Base-by-base conservation (phyloP, 2,888 invertebrate genomes). In the Buathra laborator region DNA sequence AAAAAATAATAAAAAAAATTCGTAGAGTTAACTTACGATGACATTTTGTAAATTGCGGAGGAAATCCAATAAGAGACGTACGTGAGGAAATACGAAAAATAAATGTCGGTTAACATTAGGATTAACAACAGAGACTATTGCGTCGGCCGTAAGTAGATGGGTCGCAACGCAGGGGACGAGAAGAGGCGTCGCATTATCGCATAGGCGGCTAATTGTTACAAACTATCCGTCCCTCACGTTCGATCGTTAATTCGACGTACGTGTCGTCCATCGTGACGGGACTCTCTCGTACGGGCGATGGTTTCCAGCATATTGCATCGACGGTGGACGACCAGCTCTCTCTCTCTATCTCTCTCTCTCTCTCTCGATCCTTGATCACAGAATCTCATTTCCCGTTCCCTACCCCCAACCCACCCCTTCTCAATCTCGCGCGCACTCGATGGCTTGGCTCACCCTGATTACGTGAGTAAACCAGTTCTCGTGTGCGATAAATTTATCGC, bases 181-280 rank as follows among this genome's bases (percentile, higher is more conserved):
- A 80, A 68, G 78, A 79, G 70, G 53, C 77, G 81, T 85, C 84
- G 74, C 87, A 88, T 89, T 88, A 89, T 89, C 86, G 86, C 80
- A 74, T 7, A 37, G 37, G 62, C 83, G 78, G 81, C 86, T 90
- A 88, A 90, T 91, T 89, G 89, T 90, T 89, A 90, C 88, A 89
- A 90, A 90, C 89, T 89, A 86, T 86, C 86, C 74, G 77, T 84
- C 80, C 87, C 86, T 86, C 80, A 83, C 81, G 86, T 66, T 88
- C 77, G 87, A 86, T 87, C 87, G 87, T 87, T 89, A 83, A 88
- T 86, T 85, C 80, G 76, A 67, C 80, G 56, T 66, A 46, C 48
- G 68, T 78, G 71, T 72, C 67, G 80, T 87, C 66, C 53, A 80
- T 79, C 75, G 70, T 51, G 56, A 53, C 64, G 51, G 37, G 59